phyloP scores from a whole-genome alignment of 1,140 invertebrate species.

The Philaenus spumarius region DNA sequence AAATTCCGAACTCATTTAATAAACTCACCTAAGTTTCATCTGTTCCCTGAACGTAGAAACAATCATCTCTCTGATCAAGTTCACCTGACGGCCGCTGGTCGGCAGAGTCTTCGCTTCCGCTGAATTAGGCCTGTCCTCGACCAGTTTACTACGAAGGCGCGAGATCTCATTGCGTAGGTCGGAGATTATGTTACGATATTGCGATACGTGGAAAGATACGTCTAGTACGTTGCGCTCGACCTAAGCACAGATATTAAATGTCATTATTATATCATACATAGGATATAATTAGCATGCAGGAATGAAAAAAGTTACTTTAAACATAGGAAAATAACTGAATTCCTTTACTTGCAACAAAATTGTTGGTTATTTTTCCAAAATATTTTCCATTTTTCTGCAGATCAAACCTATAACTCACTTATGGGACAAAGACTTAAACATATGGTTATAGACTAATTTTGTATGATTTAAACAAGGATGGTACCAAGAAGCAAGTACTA shows the following conservation, averaged over 20 bases:
- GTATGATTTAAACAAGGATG: too few species aligned
- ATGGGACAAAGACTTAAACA: too few species aligned
- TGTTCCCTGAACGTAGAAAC: constrained; percentile 84
- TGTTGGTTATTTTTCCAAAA: too few species aligned
- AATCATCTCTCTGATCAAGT: constrained; percentile 70
- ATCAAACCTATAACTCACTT: too few species aligned
- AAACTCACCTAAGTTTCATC: constrained; percentile 66
- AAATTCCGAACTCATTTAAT: too few species aligned
- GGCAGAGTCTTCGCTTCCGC: constrained; percentile 34
- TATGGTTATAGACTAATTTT: too few species aligned
- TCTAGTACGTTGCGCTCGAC: constrained; percentile 72
- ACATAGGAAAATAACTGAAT: too few species aligned
- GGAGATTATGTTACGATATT: constrained; percentile 71
- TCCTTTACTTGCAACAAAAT: too few species aligned
- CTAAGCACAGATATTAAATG: constrained; percentile 28
- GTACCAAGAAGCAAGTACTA: too few species aligned
- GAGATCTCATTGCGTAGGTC: constrained; percentile 81
- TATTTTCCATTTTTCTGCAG: not conserved
- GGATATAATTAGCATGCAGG: too few species aligned
- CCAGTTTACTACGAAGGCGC: constrained; percentile 72
- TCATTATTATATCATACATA: too few species aligned
- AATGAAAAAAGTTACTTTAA: too few species aligned
- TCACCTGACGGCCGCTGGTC: constrained; percentile 41
- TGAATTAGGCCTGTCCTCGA: constrained; percentile 54
- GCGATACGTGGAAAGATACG: constrained; percentile 73